These are phyloP conservation scores for Noctua comes DNA, from an alignment of 2,888 invertebrate species.

Conservation along the genomic window DNA sequence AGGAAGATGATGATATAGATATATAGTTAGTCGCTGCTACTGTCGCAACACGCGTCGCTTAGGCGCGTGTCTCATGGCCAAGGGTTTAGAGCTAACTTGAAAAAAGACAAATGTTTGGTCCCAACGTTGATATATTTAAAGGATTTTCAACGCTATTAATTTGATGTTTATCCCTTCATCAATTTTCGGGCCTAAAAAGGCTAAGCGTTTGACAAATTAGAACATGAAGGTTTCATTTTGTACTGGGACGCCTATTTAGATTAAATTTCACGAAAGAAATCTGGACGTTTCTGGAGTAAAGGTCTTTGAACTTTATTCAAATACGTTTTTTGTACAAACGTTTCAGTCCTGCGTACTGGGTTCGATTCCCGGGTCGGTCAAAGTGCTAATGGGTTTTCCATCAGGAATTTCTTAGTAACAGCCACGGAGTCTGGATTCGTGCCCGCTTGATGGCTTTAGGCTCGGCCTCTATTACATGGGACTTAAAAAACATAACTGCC, in stretches of 20 bases:
- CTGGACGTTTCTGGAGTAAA: not conserved
- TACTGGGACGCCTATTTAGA: not conserved
- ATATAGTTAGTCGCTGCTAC: too few species aligned
- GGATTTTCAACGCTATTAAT: constrained; percentile 25
- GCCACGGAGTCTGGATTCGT: too few species aligned
- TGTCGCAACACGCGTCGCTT: not conserved
- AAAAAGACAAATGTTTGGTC: not conserved
- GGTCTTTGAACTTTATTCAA: not conserved
- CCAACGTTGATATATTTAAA: constrained; percentile 8
- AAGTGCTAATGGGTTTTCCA: too few species aligned
- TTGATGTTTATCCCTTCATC: constrained; percentile 40
- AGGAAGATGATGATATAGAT: too few species aligned
- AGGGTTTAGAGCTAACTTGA: not conserved
- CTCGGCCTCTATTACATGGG: too few species aligned
- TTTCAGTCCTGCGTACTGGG: not conserved
- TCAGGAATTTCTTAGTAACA: too few species aligned
- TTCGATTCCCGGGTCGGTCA: not conserved
- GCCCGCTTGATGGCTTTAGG: too few species aligned
- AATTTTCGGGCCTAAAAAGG: constrained; percentile 19
- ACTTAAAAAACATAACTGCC: too few species aligned
- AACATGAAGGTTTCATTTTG: not conserved
- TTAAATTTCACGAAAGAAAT: constrained; percentile 14
- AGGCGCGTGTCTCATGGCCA: not conserved
- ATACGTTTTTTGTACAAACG: not conserved
- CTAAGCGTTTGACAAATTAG: constrained; percentile 43